phyloP scores from a whole-genome alignment of 2,113 vertebrate genomes.

The Alouatta palliata region DNA sequence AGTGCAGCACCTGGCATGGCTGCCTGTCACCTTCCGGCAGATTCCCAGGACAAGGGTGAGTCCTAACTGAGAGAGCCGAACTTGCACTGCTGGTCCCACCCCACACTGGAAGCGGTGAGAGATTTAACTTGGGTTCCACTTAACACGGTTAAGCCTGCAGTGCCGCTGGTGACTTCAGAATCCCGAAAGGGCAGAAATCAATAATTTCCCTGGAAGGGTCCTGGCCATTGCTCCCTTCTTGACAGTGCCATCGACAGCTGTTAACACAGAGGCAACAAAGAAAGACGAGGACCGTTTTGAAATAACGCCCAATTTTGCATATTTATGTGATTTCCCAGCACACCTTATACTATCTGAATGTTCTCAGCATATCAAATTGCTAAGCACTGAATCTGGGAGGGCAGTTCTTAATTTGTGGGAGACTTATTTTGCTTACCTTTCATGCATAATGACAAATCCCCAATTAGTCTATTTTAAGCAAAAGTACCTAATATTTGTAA shows the following conservation, averaged over 20 bases:
- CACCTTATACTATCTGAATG: accelerated
- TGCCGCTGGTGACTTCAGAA: slow-evolving; percentile 67
- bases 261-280: slow-evolving; percentile 66
- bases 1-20: accelerated
- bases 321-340: neutral
- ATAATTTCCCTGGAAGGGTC: slow-evolving; percentile 71
- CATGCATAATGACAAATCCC: neutral
- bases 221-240: slow-evolving; percentile 42
- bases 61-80: neutral
- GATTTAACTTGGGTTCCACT: slow-evolving; percentile 70
- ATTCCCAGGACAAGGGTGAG: neutral
- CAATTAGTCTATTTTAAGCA: neutral
- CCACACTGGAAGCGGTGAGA: slow-evolving; percentile 24
- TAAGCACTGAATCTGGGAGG: accelerated
- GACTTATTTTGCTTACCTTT: slow-evolving; percentile 3
- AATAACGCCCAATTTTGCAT: slow-evolving; percentile 41
- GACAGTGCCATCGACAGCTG: slow-evolving; percentile 57
- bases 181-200: slow-evolving; percentile 75
- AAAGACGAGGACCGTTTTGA: slow-evolving; percentile 14
- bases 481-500: neutral
- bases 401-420: neutral
- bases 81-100: neutral
- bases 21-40: neutral
- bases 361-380: neutral
- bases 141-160: slow-evolving; percentile 64